Base-by-base conservation (phyloP, 2,113 vertebrate species). In the Siniperca knerii region DNA sequence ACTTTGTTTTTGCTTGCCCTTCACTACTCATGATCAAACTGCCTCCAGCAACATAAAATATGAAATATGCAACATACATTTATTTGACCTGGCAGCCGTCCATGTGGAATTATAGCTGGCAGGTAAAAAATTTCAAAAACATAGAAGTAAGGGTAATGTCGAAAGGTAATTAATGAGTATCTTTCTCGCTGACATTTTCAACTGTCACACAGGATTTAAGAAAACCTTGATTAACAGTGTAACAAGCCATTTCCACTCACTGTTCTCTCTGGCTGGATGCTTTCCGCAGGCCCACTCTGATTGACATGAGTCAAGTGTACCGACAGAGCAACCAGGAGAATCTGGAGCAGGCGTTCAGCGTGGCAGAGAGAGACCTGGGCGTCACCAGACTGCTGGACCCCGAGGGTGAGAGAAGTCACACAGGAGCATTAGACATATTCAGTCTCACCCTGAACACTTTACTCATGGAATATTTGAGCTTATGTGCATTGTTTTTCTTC, bases 301-400 rank as follows among this genome's bases (percentile, higher is more conserved):
- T 99, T 0, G 98, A 99, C 92, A 98, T 99, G 97, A 93, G 83
- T 83, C 96, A 96, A 9, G 97, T 99, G 4, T 98, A 97, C 55
- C 95, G 92, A 0, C 97, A 99, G 95, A 96, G 89, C 90, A 98
- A 97, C 92, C 95, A 97, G 90, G 96, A 98, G 95, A 99, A 99
- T 79, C 95, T 99, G 95, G 98, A 99, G 91, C 97, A 98, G 94
- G 98, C 98, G n/a, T 99, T 99, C 94, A 95, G 93, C 0, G 92
- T 98, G 90, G 98, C 98, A 0, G 98, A 99, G 81, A 93, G 95
- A 2, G 97, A 98, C 1, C 93, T 99, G 93, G 97, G 98, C 0
- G 98, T 99, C 87, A 99, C 98, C 0, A 94, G 97, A 8, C 96
- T 99, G 80, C 95, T 99, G 88, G 98, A 99, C 92, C 98, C 98